Percentiles rank a stretch among this genome's conserved stretches.
phyloP scores from a whole-genome alignment of 1,140 invertebrate genomes.

The Adelges cooleyi region DNA sequence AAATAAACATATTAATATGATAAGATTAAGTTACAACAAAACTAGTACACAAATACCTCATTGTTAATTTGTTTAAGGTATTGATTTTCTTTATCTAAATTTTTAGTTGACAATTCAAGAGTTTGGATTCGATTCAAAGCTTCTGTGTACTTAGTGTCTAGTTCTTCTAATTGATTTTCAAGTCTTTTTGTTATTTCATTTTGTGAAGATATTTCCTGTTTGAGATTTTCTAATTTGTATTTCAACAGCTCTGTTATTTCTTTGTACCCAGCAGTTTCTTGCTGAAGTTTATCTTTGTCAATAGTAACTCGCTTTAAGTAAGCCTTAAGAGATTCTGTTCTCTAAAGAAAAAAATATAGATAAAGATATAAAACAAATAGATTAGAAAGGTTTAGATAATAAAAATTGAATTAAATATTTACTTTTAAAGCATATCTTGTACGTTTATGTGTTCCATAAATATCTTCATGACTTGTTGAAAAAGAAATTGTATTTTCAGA shows the following conservation, averaged over 20 bases:
- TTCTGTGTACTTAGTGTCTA: constrained; percentile 27
- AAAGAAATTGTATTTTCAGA: constrained; percentile 16
- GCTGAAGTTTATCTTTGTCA: constrained; percentile 26
- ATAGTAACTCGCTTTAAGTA: constrained; percentile 21
- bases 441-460: constrained; percentile 13
- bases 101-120: constrained; percentile 8
- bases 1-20: neutral
- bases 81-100: constrained; percentile 29
- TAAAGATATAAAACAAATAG: too few relatives aligned
- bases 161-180: constrained; percentile 2
- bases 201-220: constrained; percentile 14
- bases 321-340: constrained; percentile 20
- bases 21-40: neutral
- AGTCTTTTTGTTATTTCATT: constrained; percentile 10
- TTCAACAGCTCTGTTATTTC: constrained; percentile 26
- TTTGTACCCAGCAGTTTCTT: constrained; percentile 21
- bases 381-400: too few relatives aligned
- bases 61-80: constrained; percentile 24
- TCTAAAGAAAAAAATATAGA: constrained; percentile 11
- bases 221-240: constrained; percentile 23
- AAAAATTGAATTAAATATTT: neutral
- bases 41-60: constrained; percentile 7
- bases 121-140: constrained; percentile 23
- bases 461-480: constrained; percentile 21
- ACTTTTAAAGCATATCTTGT: constrained; percentile 25